These are phyloP conservation scores for Takifugu flavidus DNA, from an alignment of 2,113 vertebrate genomes.

Conservation along the genomic window DNA sequence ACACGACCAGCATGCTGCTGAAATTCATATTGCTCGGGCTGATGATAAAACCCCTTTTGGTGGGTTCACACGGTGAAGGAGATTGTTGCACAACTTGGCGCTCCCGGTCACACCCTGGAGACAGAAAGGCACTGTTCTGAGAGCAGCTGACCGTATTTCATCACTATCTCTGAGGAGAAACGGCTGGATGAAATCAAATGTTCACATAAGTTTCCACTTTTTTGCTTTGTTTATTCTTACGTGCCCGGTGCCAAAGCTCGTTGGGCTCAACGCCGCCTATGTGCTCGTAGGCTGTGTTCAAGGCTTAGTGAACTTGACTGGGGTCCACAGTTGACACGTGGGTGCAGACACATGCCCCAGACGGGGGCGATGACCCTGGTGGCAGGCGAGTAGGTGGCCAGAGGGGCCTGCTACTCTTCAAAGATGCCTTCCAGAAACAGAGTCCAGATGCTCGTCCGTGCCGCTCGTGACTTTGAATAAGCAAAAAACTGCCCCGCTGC, in stretches of 20 bases:
- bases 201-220: slow-evolving; percentile 16
- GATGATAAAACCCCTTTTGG: slow-evolving; percentile 12
- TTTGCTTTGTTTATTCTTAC: slow-evolving; percentile 41
- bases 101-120: slow-evolving; percentile 2
- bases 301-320: slow-evolving; percentile 67
- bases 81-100: slow-evolving; percentile 2
- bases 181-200: slow-evolving; percentile 23
- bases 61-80: slow-evolving; percentile 9
- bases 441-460: slow-evolving; percentile 43
- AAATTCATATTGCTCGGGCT: slow-evolving; percentile 25
- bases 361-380: slow-evolving; percentile 57
- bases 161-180: slow-evolving; percentile 8
- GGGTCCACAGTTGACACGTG: slow-evolving; percentile 53
- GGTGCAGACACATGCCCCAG: slow-evolving; percentile 61
- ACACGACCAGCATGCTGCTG: slow-evolving; percentile 27
- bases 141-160: slow-evolving; percentile 14
- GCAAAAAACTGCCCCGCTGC: slow-evolving; percentile 7
- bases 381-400: slow-evolving; percentile 39
- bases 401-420: slow-evolving; percentile 30
- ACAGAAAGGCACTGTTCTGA: slow-evolving; percentile 1
- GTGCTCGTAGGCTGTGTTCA: slow-evolving; percentile 46
- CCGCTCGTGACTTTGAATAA: slow-evolving; percentile 47
- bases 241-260: slow-evolving; percentile 44
- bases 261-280: slow-evolving; percentile 47
- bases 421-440: slow-evolving; percentile 45